Evolutionary conservation across 2,888 invertebrate genomes (phyloP).

Genomic region (Synanthedon tipuliformis): DNA sequence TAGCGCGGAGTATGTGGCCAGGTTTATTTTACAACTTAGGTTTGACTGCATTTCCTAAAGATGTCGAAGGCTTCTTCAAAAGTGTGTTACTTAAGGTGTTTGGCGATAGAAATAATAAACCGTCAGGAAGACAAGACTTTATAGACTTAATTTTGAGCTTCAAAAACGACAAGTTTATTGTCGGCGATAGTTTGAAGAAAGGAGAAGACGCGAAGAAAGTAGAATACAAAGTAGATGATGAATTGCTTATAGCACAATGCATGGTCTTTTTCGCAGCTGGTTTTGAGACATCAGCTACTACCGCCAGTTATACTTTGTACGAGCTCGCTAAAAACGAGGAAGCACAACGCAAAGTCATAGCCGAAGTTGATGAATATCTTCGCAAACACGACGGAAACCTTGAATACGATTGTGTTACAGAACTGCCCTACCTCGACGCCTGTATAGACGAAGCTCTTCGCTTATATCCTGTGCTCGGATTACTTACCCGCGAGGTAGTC

Average conservation of each 20-base stretch:
- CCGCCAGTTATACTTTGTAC: slow-evolving; percentile 22
- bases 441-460: slow-evolving; percentile 14
- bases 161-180: background rate
- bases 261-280: slow-evolving; percentile 56
- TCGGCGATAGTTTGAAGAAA: background rate
- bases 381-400: slow-evolving; percentile 16
- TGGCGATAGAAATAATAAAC: background rate
- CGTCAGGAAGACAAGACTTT: background rate
- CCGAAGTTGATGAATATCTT: slow-evolving; percentile 30
- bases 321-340: slow-evolving; percentile 33
- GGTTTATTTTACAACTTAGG: slow-evolving; percentile 32
- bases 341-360: slow-evolving; percentile 18
- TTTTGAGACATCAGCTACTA: slow-evolving; percentile 34
- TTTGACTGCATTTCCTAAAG: slow-evolving; percentile 19
- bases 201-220: slow-evolving; percentile 1
- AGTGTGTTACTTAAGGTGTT: background rate
- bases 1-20: slow-evolving; percentile 32
- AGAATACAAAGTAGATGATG: slow-evolving; percentile 24
- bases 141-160: background rate
- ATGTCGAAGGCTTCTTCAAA: slow-evolving; percentile 10
- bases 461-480: too few species aligned
- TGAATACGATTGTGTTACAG: slow-evolving; percentile 28
- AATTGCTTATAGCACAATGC: slow-evolving; percentile 51
- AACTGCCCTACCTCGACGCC: slow-evolving; percentile 28
- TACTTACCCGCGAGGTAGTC: slow-evolving; percentile 12